These are phyloP conservation scores for Sinocyclocheilus maitianheensis DNA, from an alignment of 2,113 vertebrate species.

Conservation along the genomic window DNA sequence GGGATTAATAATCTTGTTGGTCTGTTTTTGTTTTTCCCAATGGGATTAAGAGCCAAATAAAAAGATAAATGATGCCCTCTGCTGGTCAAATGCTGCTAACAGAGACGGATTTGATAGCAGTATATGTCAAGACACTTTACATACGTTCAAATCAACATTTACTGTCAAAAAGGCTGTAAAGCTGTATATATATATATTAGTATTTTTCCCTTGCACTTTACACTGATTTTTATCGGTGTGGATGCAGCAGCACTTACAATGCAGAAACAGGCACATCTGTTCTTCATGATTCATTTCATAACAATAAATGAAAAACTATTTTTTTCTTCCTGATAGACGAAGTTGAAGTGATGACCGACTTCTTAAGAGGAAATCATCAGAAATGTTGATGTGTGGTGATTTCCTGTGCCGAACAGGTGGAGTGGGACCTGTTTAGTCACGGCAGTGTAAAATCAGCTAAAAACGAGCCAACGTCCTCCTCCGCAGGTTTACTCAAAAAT, in stretches of 20 bases:
- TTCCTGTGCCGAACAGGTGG: background rate
- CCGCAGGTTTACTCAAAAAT: background rate
- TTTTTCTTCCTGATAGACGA: background rate
- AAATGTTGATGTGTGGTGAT: background rate
- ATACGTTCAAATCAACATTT: background rate
- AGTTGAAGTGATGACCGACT: background rate
- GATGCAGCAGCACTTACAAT: too few relatives aligned
- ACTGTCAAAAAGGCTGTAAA: too few relatives aligned
- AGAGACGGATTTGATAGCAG: background rate
- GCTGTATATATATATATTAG: too few relatives aligned
- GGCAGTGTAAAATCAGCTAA: background rate
- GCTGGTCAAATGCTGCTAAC: background rate
- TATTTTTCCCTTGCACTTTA: too few relatives aligned
- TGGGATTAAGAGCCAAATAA: background rate
- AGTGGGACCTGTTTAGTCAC: constrained; percentile 9
- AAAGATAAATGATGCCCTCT: constrained; percentile 19
- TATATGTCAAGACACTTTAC: background rate
- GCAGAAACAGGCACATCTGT: too few relatives aligned
- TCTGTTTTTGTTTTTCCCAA: background rate
- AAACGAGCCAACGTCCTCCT: background rate
- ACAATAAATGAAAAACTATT: background rate
- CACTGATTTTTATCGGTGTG: too few relatives aligned
- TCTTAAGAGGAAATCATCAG: background rate
- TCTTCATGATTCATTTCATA: background rate
- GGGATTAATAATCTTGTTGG: background rate